Evolutionary conservation across 2,113 vertebrate genomes (phyloP).

Genomic region (Pholis gunnellus): DNA sequence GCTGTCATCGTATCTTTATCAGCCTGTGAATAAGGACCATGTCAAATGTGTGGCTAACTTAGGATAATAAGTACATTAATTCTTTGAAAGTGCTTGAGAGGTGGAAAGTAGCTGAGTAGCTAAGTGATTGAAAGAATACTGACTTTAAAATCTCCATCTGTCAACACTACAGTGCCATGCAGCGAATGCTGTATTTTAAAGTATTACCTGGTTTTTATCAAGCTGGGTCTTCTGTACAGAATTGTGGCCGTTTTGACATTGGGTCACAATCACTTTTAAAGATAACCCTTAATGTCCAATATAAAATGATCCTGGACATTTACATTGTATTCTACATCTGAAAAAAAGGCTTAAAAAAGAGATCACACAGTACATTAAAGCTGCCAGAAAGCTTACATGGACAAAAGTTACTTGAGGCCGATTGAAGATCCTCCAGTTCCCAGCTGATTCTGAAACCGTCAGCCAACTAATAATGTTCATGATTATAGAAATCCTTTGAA

Average conservation of each 20-base stretch:
- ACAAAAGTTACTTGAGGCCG: neutral
- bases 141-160: neutral
- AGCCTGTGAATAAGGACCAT: constrained; percentile 51
- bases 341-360: neutral
- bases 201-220: neutral
- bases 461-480: neutral
- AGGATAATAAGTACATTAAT: neutral
- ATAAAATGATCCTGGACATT: no score
- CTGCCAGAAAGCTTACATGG: neutral
- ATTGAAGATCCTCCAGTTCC: neutral
- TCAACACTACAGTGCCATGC: neutral
- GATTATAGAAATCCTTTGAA: constrained; percentile 34
- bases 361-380: neutral
- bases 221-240: neutral
- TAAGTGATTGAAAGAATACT: neutral
- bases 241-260: neutral
- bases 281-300: neutral
- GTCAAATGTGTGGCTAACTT: no score
- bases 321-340: neutral
- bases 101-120: neutral
- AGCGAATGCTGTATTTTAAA: neutral
- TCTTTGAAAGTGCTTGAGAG: neutral
- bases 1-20: constrained; percentile 53
- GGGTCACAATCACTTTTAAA: neutral
- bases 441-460: neutral